A percentile compares a stretch with the other conserved stretches of the same genome.
Conservation (phyloP, 2,113 vertebrate genomes). For the Cottus gobio region DNA sequence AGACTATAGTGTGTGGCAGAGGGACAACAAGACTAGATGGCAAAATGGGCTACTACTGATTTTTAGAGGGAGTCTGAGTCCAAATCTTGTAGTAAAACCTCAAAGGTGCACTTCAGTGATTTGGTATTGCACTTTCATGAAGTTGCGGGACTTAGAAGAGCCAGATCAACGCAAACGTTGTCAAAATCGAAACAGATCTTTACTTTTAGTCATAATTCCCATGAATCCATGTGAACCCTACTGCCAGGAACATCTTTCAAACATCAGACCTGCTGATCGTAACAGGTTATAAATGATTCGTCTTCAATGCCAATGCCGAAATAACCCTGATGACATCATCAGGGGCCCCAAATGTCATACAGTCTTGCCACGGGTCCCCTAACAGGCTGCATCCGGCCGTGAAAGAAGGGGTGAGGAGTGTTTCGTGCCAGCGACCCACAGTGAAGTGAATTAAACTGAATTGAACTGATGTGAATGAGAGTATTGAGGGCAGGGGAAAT, state of each 20-base stretch:
- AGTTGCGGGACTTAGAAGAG: neutral
- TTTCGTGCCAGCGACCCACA: conserved; percentile 27
- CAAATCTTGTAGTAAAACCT: neutral
- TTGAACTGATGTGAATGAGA: conserved; percentile 23
- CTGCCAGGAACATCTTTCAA: neutral
- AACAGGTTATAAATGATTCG: neutral
- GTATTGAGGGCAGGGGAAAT: conserved; percentile 20
- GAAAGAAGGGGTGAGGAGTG: neutral
- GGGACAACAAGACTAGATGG: neutral
- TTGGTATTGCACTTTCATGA: neutral
- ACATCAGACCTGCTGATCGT: neutral
- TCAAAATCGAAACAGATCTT: neutral
- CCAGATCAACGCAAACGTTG: neutral
- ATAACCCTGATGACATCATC: neutral
- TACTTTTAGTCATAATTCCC: neutral
- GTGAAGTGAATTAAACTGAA: conserved; percentile 22
- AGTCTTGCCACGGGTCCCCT: neutral
- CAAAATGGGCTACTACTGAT: neutral
- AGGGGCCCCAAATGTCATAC: neutral
- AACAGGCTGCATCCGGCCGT: neutral
- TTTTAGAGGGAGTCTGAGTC: neutral
- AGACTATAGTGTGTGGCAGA: neutral
- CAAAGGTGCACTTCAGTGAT: neutral
- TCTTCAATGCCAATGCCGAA: neutral
- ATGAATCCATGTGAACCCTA: neutral